phyloP scores from a whole-genome alignment of 23 tunicate genomes.

The Clavelina lepadiformis region DNA sequence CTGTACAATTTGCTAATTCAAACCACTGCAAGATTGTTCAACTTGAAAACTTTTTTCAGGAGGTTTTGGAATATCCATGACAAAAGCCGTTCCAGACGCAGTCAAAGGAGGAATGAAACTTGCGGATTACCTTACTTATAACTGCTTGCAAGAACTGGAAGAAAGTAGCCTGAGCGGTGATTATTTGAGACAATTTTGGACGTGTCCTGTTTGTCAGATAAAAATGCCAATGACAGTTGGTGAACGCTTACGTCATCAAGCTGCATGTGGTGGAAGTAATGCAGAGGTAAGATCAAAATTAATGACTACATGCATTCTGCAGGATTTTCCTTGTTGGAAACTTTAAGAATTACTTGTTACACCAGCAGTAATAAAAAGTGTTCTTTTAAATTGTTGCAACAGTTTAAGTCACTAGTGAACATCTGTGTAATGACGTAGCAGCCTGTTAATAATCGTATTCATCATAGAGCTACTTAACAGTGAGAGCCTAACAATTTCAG shows the following conservation, averaged over 20 bases:
- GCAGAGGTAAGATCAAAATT: too few relatives aligned
- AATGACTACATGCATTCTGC: too few relatives aligned
- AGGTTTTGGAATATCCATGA: slow-evolving; percentile 22
- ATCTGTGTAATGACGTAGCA: too few relatives aligned
- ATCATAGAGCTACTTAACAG: too few relatives aligned
- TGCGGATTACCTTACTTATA: slow-evolving; percentile 52
- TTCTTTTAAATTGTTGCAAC: too few relatives aligned
- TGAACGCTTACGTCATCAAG: slow-evolving; percentile 63
- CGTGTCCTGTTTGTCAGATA: slow-evolving; percentile 60
- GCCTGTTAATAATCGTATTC: too few relatives aligned
- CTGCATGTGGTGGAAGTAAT: slow-evolving; percentile 18
- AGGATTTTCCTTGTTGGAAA: too few relatives aligned
- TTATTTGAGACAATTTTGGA: slow-evolving; percentile 75
- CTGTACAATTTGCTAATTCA: too few relatives aligned
- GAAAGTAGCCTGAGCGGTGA: slow-evolving; percentile 21
- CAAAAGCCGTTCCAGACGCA: slow-evolving; percentile 49
- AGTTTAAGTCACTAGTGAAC: too few relatives aligned
- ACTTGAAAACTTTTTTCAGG: not conserved
- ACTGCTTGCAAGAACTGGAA: slow-evolving; percentile 38
- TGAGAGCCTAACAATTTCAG: too few relatives aligned
- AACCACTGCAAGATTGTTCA: not conserved
- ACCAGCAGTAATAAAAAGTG: too few relatives aligned
- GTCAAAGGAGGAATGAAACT: slow-evolving; percentile 63
- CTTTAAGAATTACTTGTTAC: too few relatives aligned
- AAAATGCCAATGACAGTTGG: slow-evolving; percentile 68